Evolutionary conservation across 2,888 invertebrate genomes (phyloP), one percentile per base, ranked within the genome.

Genomic region (Serrognathus titanus): DNA sequence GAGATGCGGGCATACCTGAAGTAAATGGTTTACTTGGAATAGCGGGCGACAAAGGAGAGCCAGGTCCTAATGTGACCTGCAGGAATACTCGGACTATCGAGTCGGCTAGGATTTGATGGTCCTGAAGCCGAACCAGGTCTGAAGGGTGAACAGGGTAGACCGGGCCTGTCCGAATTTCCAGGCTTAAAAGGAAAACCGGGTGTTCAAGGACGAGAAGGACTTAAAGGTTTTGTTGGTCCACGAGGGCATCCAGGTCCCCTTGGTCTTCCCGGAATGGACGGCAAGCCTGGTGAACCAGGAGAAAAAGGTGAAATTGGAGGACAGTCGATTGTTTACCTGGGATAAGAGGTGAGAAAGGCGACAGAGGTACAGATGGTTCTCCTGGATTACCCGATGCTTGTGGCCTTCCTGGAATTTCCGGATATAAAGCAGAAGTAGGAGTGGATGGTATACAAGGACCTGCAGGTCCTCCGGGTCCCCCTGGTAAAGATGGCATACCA

Each of bases 1-100:
- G 89, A 48, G 70, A 72, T 8, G 67, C 79, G 3, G 89, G 89
- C 58, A 76, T 80, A 54, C 79, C 80, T 9, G 89, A 89, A 9
- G 71, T 80, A 48, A 77, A 77, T 24, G 89, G 89, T 4, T 71
- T 80, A 12, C 75, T 81, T 3, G 88, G 87, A 38, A 63, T 63
- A 5, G 76, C 76, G 6, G 93, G 94, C 41, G 82, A 82, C 60
- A 92, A 92, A 75, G 95, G 95, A 62, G 88, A 89, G 57, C 75
- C 84, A 8, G 92, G 93, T 3, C 84, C 86, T 5, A 65, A 85
- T 36, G 92, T n/a, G 92, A 41, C 89, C 89, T 12, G 83, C 84
- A 8, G 92, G 92, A 51, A 74, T 82, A 38, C 72, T 83, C 12
- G 89, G 90, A 16, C 73, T 76, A 40, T 78, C 85, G 3, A 89